A percentile compares a stretch with the other conserved stretches of the same genome.
Conservation (phyloP, 2,797 vertebrate species). For the Clarias laeviceps region DNA sequence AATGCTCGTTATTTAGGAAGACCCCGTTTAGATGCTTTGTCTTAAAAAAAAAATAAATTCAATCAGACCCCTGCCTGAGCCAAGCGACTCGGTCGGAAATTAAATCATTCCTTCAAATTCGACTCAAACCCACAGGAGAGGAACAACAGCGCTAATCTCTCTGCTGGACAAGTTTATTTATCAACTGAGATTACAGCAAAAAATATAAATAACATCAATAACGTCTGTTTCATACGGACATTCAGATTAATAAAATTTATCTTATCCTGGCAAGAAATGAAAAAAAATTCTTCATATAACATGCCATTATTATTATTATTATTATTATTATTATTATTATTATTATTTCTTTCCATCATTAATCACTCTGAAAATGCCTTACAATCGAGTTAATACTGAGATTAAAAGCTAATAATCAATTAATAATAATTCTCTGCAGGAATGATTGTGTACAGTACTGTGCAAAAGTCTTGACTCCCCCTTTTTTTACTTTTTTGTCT, state of each 20-base stretch:
- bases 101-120: conserved; percentile 40
- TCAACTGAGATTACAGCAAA: not conserved
- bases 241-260: not conserved
- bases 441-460: too few species aligned
- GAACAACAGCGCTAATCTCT: not conserved
- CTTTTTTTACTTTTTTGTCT: too few species aligned
- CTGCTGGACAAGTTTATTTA: not conserved
- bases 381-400: not conserved
- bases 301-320: not conserved
- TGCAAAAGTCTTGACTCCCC: too few species aligned
- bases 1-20: conserved; percentile 50
- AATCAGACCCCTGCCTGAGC: conserved; percentile 50
- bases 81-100: conserved; percentile 36
- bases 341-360: not conserved
- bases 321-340: not conserved
- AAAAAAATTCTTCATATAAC: not conserved
- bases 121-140: conserved; percentile 28
- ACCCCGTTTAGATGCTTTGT: conserved; percentile 48
- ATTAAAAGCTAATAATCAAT: not conserved
- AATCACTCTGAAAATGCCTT: not conserved
- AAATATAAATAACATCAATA: not conserved
- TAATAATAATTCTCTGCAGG: too few species aligned
- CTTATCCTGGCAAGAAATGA: not conserved
- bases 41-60: conserved; percentile 36
- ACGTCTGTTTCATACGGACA: not conserved